phyloP scores from a whole-genome alignment of 2,797 vertebrate genomes.

The Sandelia bainsii region DNA sequence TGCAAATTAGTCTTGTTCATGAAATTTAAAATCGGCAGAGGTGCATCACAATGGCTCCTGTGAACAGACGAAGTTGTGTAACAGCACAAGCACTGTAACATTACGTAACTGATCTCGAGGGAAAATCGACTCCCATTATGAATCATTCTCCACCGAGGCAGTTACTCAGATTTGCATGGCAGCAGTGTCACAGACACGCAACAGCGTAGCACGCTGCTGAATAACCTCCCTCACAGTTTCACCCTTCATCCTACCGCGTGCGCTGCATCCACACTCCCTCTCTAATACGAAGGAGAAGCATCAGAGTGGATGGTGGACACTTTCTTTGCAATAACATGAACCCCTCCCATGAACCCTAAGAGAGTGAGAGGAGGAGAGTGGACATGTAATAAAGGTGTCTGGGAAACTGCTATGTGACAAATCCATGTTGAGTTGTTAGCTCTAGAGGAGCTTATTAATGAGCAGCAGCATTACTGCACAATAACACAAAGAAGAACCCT shows the following conservation, averaged over 20 bases:
- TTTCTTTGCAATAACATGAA: slow-evolving; percentile 21
- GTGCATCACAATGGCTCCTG: slow-evolving; percentile 9
- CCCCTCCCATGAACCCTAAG: slow-evolving; percentile 35
- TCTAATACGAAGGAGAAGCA: slow-evolving; percentile 23
- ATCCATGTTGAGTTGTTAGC: neutral
- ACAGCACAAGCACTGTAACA: slow-evolving; percentile 20
- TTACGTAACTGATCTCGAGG: slow-evolving; percentile 45
- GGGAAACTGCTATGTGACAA: neutral
- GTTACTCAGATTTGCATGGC: slow-evolving; percentile 9
- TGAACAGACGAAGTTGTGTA: slow-evolving; percentile 32
- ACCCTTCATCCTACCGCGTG: slow-evolving; percentile 8
- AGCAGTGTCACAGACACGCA: neutral
- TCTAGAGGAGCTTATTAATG: slow-evolving; percentile 2
- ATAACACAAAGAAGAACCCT: neutral
- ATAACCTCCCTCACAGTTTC: slow-evolving; percentile 9
- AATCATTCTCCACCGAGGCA: slow-evolving; percentile 33
- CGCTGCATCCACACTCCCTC: slow-evolving; percentile 12
- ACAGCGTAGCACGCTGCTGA: neutral
- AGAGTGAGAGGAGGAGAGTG: slow-evolving; percentile 28
- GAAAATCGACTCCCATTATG: slow-evolving; percentile 35
- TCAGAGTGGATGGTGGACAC: slow-evolving; percentile 27
- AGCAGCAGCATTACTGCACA: neutral
- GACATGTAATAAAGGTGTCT: slow-evolving; percentile 5
- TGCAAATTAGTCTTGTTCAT: neutral
- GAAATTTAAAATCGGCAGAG: slow-evolving; percentile 9